Evolutionary conservation across 1,140 invertebrate genomes (phyloP).

Genomic region (Ephestia elutella): DNA sequence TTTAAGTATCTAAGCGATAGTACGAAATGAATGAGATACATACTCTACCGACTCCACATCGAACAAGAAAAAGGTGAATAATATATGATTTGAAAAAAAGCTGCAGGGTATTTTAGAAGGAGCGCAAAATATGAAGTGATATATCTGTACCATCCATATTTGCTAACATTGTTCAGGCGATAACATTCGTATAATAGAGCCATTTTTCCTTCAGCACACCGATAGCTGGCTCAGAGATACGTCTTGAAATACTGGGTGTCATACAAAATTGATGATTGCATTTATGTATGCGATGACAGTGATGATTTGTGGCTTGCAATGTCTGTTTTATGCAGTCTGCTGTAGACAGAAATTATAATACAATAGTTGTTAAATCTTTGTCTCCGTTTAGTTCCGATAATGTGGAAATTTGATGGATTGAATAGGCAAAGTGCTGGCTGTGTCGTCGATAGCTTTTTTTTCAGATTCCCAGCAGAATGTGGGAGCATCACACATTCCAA

Average conservation of each 20-base stretch:
- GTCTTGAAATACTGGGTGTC: neutral
- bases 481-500: too few species aligned
- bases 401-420: too few species aligned
- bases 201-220: neutral
- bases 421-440: too few species aligned
- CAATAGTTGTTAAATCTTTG: neutral
- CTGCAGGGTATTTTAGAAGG: too few species aligned
- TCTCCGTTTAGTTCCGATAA: neutral
- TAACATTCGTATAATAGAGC: neutral
- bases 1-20: too few species aligned
- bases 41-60: too few species aligned
- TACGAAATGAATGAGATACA: too few species aligned
- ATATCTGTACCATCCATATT: neutral
- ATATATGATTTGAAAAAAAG: too few species aligned
- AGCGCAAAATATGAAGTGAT: neutral
- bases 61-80: too few species aligned
- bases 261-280: constrained; percentile 5
- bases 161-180: neutral
- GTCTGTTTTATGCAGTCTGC: neutral
- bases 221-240: neutral
- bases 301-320: neutral
- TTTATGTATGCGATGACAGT: neutral
- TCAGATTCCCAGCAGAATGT: too few species aligned
- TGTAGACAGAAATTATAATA: neutral
- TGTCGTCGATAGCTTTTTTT: too few species aligned